Base-by-base conservation (phyloP, 2,797 vertebrate species). In the Rhinichthys osculus region DNA sequence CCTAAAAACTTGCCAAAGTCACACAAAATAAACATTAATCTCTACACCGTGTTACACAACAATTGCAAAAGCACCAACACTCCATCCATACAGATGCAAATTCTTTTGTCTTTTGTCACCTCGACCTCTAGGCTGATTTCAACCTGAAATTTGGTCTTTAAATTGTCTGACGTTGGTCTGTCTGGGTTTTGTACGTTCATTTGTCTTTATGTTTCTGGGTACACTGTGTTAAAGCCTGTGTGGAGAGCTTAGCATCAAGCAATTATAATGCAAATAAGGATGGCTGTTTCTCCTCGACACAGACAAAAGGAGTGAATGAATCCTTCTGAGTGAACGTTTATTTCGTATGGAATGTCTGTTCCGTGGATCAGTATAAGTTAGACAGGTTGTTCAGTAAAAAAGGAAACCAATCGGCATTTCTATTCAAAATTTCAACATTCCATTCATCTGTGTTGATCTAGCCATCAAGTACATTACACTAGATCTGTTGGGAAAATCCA, bases 261-360 rank as follows among this genome's bases (percentile, higher is more conserved):
- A 52, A 83, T 89, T 91, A 50, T 90, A n/a, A 90, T 90, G 86
- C 85, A 90, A 87, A 90, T 91, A 35, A 54, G 84, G 66, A 23
- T 7, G 64, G 59, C 44, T 50, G 72, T 81, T 87, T 80, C 13
- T 81, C 33, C 50, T 9, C 40, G 21, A 13, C 4, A 11, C 70
- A 64, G 42, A 85, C 64, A 35, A 81, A 81, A 52, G 30, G 67
- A 8, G 27, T 38, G 5, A 38, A 38, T 38, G 38, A 38, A 38
- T 86, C 40, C 30, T 1, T 64, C n/a, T 54, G 73, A 7, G 10
- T 35, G 30, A 71, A 40, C 30, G 47, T 70, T 67, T 80, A 42
- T 78, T 82, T 30, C 14, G n/a, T n/a, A 70, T 3, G 4, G 10
- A 69, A 42, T n/a, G 83, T 85, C 19, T 62, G 27, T 85, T 83